Conservation (phyloP, 2,113 vertebrate species). For the Ivindomyrus marchei region DNA sequence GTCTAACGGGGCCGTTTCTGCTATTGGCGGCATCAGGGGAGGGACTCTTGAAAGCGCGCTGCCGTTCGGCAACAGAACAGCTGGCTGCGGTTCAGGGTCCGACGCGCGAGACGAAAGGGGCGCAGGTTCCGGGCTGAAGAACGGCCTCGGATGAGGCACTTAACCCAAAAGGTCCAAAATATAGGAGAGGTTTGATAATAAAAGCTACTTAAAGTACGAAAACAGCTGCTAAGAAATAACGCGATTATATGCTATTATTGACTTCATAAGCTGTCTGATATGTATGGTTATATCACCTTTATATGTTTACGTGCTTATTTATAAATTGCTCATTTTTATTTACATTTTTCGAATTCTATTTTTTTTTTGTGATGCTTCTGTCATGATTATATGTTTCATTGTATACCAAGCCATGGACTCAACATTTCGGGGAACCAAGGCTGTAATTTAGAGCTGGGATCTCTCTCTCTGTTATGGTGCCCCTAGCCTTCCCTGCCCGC, state of each 20-base stretch:
- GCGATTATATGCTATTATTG: neutral
- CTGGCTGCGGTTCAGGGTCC: neutral
- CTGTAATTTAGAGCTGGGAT: no score
- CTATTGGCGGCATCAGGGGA: neutral
- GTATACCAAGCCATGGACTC: neutral
- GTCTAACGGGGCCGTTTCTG: constrained; percentile 3
- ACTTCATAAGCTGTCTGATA: neutral
- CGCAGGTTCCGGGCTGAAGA: neutral
- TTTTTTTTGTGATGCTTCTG: neutral
- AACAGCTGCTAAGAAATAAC: neutral
- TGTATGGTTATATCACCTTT: neutral
- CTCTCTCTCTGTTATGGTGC: no score
- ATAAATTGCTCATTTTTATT: neutral
- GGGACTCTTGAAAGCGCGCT: neutral
- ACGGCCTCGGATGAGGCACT: neutral
- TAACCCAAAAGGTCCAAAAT: neutral
- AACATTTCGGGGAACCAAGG: neutral
- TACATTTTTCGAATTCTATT: neutral
- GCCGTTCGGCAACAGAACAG: neutral
- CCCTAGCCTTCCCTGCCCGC: no score
- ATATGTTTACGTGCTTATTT: neutral
- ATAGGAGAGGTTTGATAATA: neutral
- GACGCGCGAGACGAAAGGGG: neutral
- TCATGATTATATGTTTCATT: neutral
- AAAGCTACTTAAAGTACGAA: neutral